phyloP scores from a whole-genome alignment of 1,140 invertebrate species.

The Ptiloglossa arizonensis region DNA sequence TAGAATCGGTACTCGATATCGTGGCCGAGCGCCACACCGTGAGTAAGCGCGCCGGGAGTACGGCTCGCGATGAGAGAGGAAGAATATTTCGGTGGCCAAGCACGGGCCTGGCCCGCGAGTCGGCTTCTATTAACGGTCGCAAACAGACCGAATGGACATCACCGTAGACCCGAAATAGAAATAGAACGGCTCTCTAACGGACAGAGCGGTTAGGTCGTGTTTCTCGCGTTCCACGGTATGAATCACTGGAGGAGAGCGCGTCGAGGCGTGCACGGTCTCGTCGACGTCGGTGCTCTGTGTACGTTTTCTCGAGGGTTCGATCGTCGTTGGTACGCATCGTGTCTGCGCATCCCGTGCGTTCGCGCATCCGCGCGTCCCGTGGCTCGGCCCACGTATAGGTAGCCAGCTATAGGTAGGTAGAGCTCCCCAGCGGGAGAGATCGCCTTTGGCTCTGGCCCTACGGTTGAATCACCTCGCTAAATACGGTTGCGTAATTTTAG shows the following conservation, averaged over 20 bases:
- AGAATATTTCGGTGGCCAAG: neutral
- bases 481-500: slow-evolving; percentile 76
- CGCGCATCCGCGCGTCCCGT: slow-evolving; percentile 14
- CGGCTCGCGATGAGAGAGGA: neutral
- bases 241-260: slow-evolving; percentile 73
- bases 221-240: slow-evolving; percentile 76
- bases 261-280: slow-evolving; percentile 27
- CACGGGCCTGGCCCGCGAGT: slow-evolving; percentile 35
- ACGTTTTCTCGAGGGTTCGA: slow-evolving; percentile 51
- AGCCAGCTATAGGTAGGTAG: slow-evolving; percentile 25
- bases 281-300: slow-evolving; percentile 11
- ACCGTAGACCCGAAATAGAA: slow-evolving; percentile 71
- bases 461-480: slow-evolving; percentile 75
- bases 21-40: no score
- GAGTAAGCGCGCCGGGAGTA: neutral
- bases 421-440: slow-evolving; percentile 8
- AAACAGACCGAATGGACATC: slow-evolving; percentile 75
- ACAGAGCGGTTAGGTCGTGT: slow-evolving; percentile 72
- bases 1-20: no score
- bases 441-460: slow-evolving; percentile 47
- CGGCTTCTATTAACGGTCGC: slow-evolving; percentile 74
- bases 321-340: slow-evolving; percentile 22
- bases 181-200: slow-evolving; percentile 71
- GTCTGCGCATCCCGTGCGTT: neutral
- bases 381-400: slow-evolving; percentile 31